Conservation (phyloP, 2,797 vertebrate genomes). For the Propithecus deckenii region DNA sequence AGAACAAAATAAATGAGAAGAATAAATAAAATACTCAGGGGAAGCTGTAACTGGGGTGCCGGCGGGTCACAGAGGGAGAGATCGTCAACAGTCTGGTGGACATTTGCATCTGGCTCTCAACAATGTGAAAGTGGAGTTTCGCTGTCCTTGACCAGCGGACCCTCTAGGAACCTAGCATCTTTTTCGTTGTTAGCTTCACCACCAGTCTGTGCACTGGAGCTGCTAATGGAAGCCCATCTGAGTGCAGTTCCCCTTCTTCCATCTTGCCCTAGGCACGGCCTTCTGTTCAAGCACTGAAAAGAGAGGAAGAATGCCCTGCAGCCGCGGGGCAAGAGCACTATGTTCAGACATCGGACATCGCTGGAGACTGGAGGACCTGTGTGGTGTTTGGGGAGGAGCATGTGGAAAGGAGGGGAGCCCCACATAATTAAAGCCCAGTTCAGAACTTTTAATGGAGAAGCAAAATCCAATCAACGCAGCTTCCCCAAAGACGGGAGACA, state of each 20-base stretch:
- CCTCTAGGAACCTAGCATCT: too few relatives aligned
- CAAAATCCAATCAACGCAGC: not conserved
- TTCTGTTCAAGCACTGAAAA: not conserved
- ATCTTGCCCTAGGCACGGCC: not conserved
- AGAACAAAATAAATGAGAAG: not conserved
- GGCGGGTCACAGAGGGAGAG: not conserved
- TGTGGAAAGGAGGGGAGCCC: not conserved
- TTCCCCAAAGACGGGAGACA: not conserved
- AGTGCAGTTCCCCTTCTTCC: not conserved
- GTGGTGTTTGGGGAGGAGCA: not conserved
- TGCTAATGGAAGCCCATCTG: not conserved
- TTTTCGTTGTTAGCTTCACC: not conserved
- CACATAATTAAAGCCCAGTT: not conserved
- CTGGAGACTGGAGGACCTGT: not conserved
- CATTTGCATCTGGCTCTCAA: fast-evolving
- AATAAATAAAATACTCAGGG: not conserved
- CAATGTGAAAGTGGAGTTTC: not conserved
- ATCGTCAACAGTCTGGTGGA: not conserved
- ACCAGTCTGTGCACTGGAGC: not conserved
- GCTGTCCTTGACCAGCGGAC: not conserved
- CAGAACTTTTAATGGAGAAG: not conserved
- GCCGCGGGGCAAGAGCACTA: not conserved
- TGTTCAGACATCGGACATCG: not conserved
- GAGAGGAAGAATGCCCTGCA: not conserved
- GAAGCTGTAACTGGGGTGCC: not conserved